A percentile compares a stretch with the other conserved stretches of the same genome.
Conservation (phyloP, 2,113 vertebrate species). For the Albula glossodonta region DNA sequence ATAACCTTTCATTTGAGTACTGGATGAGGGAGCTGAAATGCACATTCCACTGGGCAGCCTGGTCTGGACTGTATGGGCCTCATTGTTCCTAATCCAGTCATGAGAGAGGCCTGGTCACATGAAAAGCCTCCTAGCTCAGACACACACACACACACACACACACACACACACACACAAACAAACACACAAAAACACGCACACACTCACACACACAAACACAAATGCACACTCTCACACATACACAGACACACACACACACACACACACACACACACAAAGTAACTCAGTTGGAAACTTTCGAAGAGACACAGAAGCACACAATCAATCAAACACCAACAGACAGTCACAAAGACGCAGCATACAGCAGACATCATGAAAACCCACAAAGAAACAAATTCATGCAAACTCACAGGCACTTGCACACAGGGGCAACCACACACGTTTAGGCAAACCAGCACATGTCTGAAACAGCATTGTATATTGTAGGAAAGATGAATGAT, state of each 20-base stretch:
- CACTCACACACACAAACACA: not conserved
- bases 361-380: not conserved
- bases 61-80: not conserved
- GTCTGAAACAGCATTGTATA: not conserved
- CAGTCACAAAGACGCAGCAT: not conserved
- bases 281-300: too few species aligned
- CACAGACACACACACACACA: not conserved
- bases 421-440: not conserved
- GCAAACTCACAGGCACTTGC: not conserved
- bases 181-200: not conserved
- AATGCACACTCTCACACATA: not conserved
- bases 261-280: not conserved
- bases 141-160: not conserved
- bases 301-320: too few species aligned
- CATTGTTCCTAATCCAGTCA: slow-evolving; percentile 24
- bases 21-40: slow-evolving; percentile 8
- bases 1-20: slow-evolving; percentile 16
- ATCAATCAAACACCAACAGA: not conserved
- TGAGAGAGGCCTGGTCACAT: slow-evolving; percentile 17
- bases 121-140: slow-evolving; percentile 11
- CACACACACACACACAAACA: not conserved
- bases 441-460: not conserved
- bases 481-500: not conserved
- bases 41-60: not conserved
- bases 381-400: not conserved